Evolutionary conservation across 2,113 vertebrate species (phyloP), one percentile per base, ranked within the genome.

Genomic region (Amblyornis subalaris): DNA sequence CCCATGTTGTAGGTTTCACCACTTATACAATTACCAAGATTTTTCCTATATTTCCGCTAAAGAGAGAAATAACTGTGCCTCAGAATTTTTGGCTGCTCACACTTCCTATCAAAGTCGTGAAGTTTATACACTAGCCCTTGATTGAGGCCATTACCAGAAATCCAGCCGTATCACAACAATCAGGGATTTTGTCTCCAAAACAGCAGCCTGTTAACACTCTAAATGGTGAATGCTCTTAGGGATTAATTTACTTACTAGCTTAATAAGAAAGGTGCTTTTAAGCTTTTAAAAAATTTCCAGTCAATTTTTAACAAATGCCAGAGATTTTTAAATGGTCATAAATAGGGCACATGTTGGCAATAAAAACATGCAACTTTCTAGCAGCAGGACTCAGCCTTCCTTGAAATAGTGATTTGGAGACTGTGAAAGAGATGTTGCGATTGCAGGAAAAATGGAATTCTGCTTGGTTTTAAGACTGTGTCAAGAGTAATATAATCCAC

Each of bases 391-490:
- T 62, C 36, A 48, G 19, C 15, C 24, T 88, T 70, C 44, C 40
- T 83, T 78, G 53, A 83, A 88, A 75, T 44, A 58, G 25, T 29
- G 53, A 74, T 60, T 82, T 31, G 48, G 15, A 44, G 36, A 88
- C 50, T n/a, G 22, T 69, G 65, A 90, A 75, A 88, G 38, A 95
- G 60, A 71, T 24, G 19, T 81, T 84, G 24, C 21, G 38, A 47
- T 70, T 82, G 40, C 61, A 93, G 45, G 58, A 66, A 81, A 87
- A 92, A 72, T 50, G 26, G 38, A 88, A 78, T 94, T 72, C 77
- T 93, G 48, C 35, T 88, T 85, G 28, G 10, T 78, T 93, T 89
- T 94, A 88, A 94, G 64, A 80, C 44, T 40, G 18, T 77, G 58
- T 77, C 45, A 29, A 82, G 95, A 65, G 57, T 65, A 88, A 72